Evolutionary conservation across 2,888 invertebrate genomes (phyloP).

Genomic region (Drosophila picticornis): DNA sequence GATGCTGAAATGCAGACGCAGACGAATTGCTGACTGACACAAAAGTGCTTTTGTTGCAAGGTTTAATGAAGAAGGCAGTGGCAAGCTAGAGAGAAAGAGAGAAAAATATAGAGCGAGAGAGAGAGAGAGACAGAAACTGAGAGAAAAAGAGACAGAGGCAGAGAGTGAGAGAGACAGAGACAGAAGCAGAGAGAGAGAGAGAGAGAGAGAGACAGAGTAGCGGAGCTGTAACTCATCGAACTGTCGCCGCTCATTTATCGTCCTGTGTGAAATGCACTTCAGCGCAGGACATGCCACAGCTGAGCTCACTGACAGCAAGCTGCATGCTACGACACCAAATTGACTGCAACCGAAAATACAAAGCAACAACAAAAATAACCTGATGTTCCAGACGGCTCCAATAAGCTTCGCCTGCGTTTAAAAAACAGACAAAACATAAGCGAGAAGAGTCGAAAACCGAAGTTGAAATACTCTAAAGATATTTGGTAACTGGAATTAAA

Average conservation of each 20-base stretch:
- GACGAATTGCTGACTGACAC: conserved; percentile 76
- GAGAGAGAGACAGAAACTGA: background rate
- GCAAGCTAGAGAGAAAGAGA: conserved; percentile 1
- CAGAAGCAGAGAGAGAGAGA: background rate
- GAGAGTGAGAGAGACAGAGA: background rate
- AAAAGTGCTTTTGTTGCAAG: conserved; percentile 81
- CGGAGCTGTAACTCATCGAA: conserved; percentile 35
- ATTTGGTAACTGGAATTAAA: background rate
- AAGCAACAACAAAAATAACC: background rate
- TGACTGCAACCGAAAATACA: conserved; percentile 3
- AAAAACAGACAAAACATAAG: conserved; percentile 2
- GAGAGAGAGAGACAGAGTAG: background rate
- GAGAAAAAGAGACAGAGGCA: background rate
- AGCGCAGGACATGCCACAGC: conserved; percentile 19
- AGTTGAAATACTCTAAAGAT: background rate
- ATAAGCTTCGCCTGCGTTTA: conserved; percentile 22
- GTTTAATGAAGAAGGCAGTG: conserved; percentile 65
- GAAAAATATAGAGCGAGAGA: background rate
- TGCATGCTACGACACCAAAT: conserved; percentile 30
- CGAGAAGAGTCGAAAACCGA: background rate
- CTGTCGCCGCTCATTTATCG: conserved; percentile 27
- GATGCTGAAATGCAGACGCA: conserved; percentile 44
- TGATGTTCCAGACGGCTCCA: conserved; percentile 23
- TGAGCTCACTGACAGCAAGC: conserved; percentile 42
- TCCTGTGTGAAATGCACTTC: conserved; percentile 34